phyloP scores from a whole-genome alignment of 2,888 invertebrate genomes.

The Trachelus tabidus region DNA sequence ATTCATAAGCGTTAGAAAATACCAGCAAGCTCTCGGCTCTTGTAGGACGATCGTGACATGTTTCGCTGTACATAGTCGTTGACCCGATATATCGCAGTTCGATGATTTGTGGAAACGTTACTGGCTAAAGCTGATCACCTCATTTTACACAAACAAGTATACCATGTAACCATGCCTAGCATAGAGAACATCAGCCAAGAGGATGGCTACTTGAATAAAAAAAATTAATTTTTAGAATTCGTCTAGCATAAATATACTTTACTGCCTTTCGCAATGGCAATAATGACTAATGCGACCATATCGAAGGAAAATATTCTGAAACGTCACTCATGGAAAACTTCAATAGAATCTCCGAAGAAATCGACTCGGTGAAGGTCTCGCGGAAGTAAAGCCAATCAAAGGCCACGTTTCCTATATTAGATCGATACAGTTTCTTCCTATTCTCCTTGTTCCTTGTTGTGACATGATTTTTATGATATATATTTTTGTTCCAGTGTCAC shows the following conservation, averaged over 20 bases:
- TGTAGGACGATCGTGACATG: slow-evolving; percentile 23
- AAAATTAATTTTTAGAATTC: not conserved
- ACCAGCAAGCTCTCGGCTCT: slow-evolving; percentile 10
- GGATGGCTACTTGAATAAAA: not conserved
- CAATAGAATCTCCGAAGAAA: not conserved
- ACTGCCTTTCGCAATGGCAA: not conserved
- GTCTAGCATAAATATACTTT: not conserved
- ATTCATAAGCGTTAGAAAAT: slow-evolving; percentile 25
- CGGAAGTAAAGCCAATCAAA: not conserved
- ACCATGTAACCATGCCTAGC: too few relatives aligned
- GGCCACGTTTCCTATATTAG: not conserved
- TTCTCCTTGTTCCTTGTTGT: not conserved
- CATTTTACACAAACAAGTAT: too few relatives aligned
- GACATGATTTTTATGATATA: not conserved
- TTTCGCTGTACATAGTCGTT: slow-evolving; percentile 12
- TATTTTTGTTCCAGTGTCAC: slow-evolving; percentile 50
- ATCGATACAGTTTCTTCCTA: not conserved
- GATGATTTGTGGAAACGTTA: slow-evolving; percentile 13
- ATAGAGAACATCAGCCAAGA: not conserved
- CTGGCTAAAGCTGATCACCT: not conserved
- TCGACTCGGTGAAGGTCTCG: not conserved
- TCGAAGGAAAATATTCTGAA: not conserved
- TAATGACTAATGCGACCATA: not conserved
- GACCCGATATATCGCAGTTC: slow-evolving; percentile 3
- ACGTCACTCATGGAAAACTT: not conserved